A percentile compares a stretch with the other conserved stretches of the same genome.
These are phyloP conservation scores for Blastomussa wellsi DNA, from an alignment of 92 coral and sea anemone genomes.

Conservation along the genomic window DNA sequence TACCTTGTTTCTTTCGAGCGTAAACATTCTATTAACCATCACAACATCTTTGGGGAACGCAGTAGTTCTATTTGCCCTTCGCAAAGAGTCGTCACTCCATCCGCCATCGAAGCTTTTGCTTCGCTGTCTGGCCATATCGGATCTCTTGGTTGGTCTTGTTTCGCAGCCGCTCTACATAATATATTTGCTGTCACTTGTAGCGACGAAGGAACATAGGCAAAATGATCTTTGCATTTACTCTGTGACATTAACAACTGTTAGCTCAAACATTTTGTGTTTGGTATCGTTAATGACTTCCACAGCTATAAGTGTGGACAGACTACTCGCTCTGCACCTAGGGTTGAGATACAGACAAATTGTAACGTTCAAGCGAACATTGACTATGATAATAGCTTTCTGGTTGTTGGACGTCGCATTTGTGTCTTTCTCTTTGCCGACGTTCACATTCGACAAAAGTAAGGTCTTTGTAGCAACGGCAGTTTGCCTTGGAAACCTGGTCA, in stretches of 20 bases:
- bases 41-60: not conserved
- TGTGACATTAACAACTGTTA: not conserved
- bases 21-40: not conserved
- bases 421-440: not conserved
- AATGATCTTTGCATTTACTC: not conserved
- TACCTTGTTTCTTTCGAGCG: not conserved
- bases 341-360: not conserved
- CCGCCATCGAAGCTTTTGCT: not conserved
- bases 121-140: not conserved
- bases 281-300: not conserved
- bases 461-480: not conserved
- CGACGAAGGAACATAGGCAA: not conserved
- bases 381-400: not conserved
- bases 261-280: not conserved
- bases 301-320: not conserved
- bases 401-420: not conserved
- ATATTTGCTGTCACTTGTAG: not conserved
- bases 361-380: not conserved
- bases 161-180: not conserved
- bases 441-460: not conserved
- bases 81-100: not conserved
- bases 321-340: not conserved
- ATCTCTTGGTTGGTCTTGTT: not conserved
- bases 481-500: not conserved
- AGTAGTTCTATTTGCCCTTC: not conserved